Conservation (phyloP, 2,113 vertebrate species). For the Dendrocopos noguchii region DNA sequence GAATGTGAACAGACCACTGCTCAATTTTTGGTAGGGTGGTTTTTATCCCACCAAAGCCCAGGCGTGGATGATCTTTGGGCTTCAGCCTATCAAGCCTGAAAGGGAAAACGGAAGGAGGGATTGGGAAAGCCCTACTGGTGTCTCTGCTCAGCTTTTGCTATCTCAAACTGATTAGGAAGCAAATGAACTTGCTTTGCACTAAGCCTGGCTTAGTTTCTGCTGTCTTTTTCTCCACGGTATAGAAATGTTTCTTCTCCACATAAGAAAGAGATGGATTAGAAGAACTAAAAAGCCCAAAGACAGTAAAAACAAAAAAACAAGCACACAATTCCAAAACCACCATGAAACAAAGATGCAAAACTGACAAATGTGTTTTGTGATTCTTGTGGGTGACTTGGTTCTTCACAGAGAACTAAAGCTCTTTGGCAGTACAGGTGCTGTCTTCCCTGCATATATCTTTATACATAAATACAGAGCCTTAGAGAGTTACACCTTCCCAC, state of each 20-base stretch:
- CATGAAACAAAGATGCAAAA: neutral
- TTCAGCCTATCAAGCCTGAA: neutral
- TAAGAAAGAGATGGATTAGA: neutral
- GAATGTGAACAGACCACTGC: neutral
- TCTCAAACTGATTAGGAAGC: neutral
- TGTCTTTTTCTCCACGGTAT: neutral
- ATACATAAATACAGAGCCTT: neutral
- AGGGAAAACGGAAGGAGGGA: neutral
- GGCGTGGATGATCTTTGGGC: neutral
- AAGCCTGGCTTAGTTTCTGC: neutral
- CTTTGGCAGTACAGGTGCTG: neutral
- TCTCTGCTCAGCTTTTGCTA: neutral
- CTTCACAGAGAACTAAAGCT: accelerated
- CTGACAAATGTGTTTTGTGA: neutral
- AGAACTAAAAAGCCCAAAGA: neutral
- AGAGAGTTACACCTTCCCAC: neutral
- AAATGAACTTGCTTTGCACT: neutral
- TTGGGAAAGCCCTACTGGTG: neutral
- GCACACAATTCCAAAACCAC: neutral
- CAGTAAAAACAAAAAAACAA: neutral
- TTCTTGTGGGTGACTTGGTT: neutral
- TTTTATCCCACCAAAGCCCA: neutral
- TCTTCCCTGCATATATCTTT: neutral
- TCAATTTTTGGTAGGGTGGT: neutral
- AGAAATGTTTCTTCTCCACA: neutral